phyloP scores from a whole-genome alignment of 2,113 vertebrate species.

The Ochotona curzoniae region DNA sequence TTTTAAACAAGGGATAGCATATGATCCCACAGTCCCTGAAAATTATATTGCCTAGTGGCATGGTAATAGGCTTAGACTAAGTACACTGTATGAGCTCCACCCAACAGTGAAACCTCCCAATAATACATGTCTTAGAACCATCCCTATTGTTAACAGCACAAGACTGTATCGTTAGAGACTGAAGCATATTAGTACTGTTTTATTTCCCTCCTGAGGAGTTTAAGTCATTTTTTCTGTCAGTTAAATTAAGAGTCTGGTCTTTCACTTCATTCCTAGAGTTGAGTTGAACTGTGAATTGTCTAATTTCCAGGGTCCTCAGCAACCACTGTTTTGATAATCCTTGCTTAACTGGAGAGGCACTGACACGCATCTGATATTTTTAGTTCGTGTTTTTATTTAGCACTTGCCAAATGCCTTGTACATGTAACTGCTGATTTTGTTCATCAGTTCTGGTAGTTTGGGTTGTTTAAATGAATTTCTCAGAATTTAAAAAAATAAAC shows the following conservation, averaged over 20 bases:
- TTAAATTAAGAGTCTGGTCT: background rate
- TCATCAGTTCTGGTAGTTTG: background rate
- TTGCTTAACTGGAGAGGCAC: background rate
- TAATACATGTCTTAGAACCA: no score
- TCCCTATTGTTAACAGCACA: no score
- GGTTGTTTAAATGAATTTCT: background rate
- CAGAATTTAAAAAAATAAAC: background rate
- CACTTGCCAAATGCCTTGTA: background rate
- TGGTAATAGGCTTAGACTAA: no score
- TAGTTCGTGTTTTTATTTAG: constrained; percentile 4
- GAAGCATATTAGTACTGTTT: background rate
- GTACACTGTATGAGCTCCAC: no score
- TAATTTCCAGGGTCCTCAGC: background rate
- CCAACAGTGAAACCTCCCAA: no score
- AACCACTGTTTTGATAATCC: background rate
- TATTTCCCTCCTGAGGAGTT: background rate
- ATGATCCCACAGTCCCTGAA: no score
- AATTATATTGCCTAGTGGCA: no score
- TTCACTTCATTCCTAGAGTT: background rate
- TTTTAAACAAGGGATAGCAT: no score
- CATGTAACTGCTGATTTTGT: background rate
- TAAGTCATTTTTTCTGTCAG: background rate
- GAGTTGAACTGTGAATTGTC: background rate
- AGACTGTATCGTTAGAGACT: background rate
- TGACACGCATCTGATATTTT: background rate